A percentile compares a stretch with the other conserved stretches of the same genome.
Evolutionary conservation across 2,797 vertebrate genomes (phyloP).

Genomic region (Sebastiscus albofasciatus): DNA sequence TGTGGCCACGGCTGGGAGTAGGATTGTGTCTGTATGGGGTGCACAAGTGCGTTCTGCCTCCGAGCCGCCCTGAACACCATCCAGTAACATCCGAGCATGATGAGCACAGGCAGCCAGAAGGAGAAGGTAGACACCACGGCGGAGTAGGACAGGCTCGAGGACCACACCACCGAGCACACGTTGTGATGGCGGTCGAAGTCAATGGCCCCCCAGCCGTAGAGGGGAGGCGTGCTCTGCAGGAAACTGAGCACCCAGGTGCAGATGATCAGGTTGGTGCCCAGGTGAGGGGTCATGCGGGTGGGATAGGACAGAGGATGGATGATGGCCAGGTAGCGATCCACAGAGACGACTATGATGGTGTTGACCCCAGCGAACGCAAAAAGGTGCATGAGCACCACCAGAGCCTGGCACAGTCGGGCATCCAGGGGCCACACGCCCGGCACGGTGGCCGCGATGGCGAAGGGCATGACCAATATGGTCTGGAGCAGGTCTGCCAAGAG

Average conservation of each 20-base stretch:
- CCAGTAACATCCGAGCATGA: constrained; percentile 91
- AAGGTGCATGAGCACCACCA: constrained; percentile 92
- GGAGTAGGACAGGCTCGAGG: constrained; percentile 88
- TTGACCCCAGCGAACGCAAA: constrained; percentile 91
- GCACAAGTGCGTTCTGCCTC: constrained; percentile 89
- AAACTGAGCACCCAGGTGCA: constrained; percentile 89
- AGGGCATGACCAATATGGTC: constrained; percentile 89
- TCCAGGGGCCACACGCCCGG: constrained; percentile 89
- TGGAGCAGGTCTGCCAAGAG: constrained; percentile 90
- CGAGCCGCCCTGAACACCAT: constrained; percentile 91
- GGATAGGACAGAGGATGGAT: constrained; percentile 92
- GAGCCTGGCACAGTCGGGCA: constrained; percentile 85
- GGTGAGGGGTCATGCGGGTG: constrained; percentile 88
- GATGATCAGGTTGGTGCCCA: constrained; percentile 87
- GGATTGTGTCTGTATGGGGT: constrained; percentile 83
- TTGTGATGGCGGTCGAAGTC: constrained; percentile 86
- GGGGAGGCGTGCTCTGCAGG: constrained; percentile 89
- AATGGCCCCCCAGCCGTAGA: constrained; percentile 90
- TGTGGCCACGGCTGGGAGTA: constrained; percentile 69
- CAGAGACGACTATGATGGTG: constrained; percentile 90
- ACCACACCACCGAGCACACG: constrained; percentile 89
- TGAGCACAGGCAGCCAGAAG: constrained; percentile 86
- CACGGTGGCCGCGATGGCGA: constrained; percentile 86
- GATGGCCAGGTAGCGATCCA: constrained; percentile 91
- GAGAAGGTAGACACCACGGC: constrained; percentile 85